Evolutionary conservation across 1,140 invertebrate genomes (phyloP), one percentile per base, ranked within the genome.

Genomic region (Pseudomyrmex concolor): DNA sequence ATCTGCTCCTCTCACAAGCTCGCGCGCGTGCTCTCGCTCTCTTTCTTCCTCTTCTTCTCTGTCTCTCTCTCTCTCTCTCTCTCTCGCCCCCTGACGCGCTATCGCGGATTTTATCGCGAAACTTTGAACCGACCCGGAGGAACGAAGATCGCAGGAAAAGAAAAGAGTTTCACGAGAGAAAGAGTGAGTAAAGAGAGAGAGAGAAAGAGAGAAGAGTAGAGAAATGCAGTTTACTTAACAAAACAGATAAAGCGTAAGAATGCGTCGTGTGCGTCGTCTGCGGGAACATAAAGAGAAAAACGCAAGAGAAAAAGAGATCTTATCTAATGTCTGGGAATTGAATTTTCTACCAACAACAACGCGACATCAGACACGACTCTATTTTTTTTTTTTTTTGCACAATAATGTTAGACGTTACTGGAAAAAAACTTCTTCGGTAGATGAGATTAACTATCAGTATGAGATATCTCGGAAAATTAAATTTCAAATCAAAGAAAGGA

Each of bases 61-160:
- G n/a, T 64, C 84, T 88, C 77, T 73, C 74, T 74, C 84, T 34
- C 78, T 55, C 25, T 55, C 22, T 51, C 74, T 34, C 81, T 91
- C 91, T 90, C 87, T 91, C 87, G 83, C 70, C 45, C 74, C 77
- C 84, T 74, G 84, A 82, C 81, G 77, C 74, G 78, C 77, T 91
- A 90, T 92, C 89, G 74, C 66, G 85, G 84, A 90, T 86, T 91
- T 93, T 92, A 92, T 93, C 92, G 90, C 80, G 80, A 91, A 93
- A 92, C 90, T 93, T 92, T 90, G 83, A 84, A 91, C 89, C 89
- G 86, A 90, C 89, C 85, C 89, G 43, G 54, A 54, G 73, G 71
- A 64, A 73, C 55, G 76, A 55, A 70, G 78, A 83, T 76, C 62
- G 71, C 76, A 22, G 15, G 62, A 86, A 34, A 83, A 68, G 73